Percentiles rank a stretch among this genome's conserved stretches.
These are phyloP conservation scores for Carpatolechia fugitivella DNA, from an alignment of 2,888 invertebrate genomes.

Conservation along the genomic window DNA sequence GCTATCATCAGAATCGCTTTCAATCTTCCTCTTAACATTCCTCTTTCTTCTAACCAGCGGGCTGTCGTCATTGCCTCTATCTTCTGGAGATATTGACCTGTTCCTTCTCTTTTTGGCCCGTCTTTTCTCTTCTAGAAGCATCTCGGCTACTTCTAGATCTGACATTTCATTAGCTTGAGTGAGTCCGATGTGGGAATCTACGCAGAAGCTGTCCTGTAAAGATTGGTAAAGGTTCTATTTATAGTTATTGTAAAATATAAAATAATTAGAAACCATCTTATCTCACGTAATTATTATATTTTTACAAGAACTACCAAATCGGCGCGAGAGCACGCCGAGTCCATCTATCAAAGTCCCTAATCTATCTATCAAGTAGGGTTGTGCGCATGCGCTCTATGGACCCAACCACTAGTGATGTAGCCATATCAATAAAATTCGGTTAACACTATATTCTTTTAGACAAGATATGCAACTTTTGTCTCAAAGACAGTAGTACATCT, in stretches of 20 bases:
- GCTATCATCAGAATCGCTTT: conserved; percentile 71
- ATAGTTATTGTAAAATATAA: neutral
- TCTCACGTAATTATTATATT: no score
- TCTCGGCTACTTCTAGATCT: conserved; percentile 82
- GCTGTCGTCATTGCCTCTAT: conserved; percentile 43
- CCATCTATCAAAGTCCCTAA: no score
- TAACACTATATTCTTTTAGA: no score
- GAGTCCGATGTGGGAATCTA: conserved; percentile 77
- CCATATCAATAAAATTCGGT: no score
- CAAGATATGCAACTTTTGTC: no score
- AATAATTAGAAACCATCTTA: no score
- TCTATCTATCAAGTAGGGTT: no score
- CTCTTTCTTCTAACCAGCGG: conserved; percentile 51
- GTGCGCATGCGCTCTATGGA: no score
- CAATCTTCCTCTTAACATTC: conserved; percentile 47
- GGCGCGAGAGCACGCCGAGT: no score
- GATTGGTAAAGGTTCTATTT: neutral
- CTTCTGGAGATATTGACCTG: neutral
- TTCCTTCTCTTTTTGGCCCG: conserved; percentile 34
- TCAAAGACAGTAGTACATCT: no score
- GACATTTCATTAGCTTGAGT: conserved; percentile 69
- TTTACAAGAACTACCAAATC: no score
- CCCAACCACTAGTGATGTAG: no score
- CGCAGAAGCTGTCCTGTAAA: conserved; percentile 83
- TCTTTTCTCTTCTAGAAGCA: conserved; percentile 61